Evolutionary conservation across 2,113 vertebrate species (phyloP).

Genomic region (Phocoena sinus): DNA sequence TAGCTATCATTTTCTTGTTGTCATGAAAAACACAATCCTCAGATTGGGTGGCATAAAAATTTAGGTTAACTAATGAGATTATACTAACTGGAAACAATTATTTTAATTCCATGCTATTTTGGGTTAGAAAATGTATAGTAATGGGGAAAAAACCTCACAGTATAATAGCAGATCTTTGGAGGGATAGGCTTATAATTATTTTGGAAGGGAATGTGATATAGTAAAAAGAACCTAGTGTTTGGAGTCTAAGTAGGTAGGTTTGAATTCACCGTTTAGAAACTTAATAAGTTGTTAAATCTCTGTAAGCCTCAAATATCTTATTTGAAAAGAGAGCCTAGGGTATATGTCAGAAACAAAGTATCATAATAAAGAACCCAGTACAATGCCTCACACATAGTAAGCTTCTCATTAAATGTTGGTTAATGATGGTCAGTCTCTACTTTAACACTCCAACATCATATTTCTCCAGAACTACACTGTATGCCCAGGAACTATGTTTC

Average conservation of each 20-base stretch:
- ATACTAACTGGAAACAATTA: background rate
- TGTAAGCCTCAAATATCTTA: background rate
- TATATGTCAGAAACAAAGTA: background rate
- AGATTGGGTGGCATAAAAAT: background rate
- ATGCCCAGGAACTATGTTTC: background rate
- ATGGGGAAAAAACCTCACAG: background rate
- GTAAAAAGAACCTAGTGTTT: background rate
- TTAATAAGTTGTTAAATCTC: background rate
- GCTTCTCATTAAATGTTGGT: background rate
- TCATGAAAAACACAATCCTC: background rate
- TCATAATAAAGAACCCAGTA: background rate
- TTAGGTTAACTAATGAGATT: background rate
- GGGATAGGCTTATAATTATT: background rate
- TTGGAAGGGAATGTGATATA: background rate
- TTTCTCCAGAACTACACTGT: background rate
- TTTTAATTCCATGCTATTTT: background rate
- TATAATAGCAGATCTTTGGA: background rate
- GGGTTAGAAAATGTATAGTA: background rate
- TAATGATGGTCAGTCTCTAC: background rate
- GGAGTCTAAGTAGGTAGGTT: background rate
- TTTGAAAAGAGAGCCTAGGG: background rate
- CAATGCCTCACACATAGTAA: background rate
- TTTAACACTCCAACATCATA: background rate
- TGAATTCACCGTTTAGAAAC: background rate
- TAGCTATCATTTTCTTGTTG: background rate